These are phyloP conservation scores for Tylochromis polylepis DNA, from an alignment of 2,113 vertebrate species.

Conservation along the genomic window DNA sequence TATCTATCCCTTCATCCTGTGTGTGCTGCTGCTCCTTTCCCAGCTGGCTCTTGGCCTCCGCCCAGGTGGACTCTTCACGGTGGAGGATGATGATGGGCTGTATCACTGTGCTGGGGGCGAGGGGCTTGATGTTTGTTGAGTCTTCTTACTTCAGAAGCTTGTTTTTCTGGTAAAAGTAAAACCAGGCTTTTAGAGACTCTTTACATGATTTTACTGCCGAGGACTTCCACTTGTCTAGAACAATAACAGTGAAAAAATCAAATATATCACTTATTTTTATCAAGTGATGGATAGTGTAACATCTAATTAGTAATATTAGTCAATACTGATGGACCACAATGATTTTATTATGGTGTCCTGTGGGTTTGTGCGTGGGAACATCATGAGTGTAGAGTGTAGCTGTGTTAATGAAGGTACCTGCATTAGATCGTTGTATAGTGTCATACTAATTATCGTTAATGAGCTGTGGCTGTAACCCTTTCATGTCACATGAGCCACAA, in stretches of 20 bases:
- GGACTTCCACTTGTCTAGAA: slow-evolving; percentile 75
- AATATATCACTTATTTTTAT: neutral
- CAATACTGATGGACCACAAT: neutral
- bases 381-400: neutral
- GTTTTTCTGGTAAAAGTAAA: slow-evolving; percentile 4
- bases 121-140: slow-evolving; percentile 79
- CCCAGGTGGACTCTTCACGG: slow-evolving; percentile 81
- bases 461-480: neutral
- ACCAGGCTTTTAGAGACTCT: neutral
- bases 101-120: slow-evolving; percentile 73
- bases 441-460: neutral
- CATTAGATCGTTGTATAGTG: neutral
- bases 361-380: neutral
- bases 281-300: neutral
- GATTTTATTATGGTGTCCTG: neutral
- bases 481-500: neutral
- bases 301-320: neutral
- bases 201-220: slow-evolving; percentile 43
- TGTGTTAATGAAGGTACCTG: neutral
- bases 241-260: slow-evolving; percentile 45
- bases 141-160: slow-evolving; percentile 79
- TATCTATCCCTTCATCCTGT: slow-evolving; percentile 22
- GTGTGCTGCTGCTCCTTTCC: slow-evolving; percentile 55
- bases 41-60: slow-evolving; percentile 81
- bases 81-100: slow-evolving; percentile 80